Conservation (phyloP, 1,140 invertebrate genomes). For the Drosophila pachea region DNA sequence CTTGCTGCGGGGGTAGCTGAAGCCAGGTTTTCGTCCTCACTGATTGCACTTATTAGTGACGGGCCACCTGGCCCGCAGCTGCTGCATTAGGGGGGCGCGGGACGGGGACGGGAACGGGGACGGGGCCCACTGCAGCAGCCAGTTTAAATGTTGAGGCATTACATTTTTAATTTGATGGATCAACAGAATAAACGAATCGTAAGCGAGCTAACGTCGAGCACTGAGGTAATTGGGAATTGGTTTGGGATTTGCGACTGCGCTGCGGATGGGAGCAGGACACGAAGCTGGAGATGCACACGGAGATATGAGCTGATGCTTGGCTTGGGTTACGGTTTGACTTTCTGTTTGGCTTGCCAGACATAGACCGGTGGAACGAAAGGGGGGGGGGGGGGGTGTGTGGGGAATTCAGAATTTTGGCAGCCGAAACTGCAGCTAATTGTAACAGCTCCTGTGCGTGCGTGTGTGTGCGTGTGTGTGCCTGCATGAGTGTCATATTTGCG, state of each 20-base stretch:
- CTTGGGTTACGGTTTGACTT: conserved; percentile 18
- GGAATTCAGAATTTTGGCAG: conserved; percentile 13
- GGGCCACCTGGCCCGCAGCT: conserved; percentile 34
- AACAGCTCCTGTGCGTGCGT: conserved; percentile 6
- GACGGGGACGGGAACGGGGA: too few species aligned
- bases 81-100: conserved; percentile 41
- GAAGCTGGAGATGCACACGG: too few species aligned
- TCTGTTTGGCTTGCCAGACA: conserved; percentile 15
- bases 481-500: conserved; percentile 32
- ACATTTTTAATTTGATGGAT: conserved; percentile 78
- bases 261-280: background rate
- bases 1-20: background rate
- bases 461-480: background rate
- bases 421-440: conserved; percentile 23
- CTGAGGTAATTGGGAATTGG: conserved; percentile 62
- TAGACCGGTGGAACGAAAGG: too few species aligned
- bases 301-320: too few species aligned
- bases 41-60: conserved; percentile 74
- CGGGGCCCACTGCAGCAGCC: too few species aligned
- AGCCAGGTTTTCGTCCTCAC: conserved; percentile 31
- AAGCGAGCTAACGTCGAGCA: conserved; percentile 60
- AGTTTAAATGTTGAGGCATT: conserved; percentile 76
- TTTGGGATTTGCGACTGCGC: conserved; percentile 23
- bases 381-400: too few species aligned
- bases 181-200: conserved; percentile 78